Base-by-base conservation (phyloP, 2,888 invertebrate genomes). In the Acleris sparsana region DNA sequence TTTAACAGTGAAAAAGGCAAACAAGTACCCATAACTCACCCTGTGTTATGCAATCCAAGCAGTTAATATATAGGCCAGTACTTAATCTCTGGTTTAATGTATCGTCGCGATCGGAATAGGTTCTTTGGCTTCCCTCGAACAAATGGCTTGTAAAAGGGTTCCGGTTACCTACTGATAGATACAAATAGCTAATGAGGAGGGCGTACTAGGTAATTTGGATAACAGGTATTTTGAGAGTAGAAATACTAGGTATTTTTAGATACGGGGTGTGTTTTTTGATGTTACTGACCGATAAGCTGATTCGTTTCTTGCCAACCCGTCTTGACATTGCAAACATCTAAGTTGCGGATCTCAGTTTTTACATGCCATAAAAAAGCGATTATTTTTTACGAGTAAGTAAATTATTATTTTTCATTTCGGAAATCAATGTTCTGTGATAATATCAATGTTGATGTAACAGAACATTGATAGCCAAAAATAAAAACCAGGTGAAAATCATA, bases 81-180 rank as follows among this genome's bases (percentile, higher is more conserved):
- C 60, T 70, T 70, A 70, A 70, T 70, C 70, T 65, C 62, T 63
- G 69, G 70, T 64, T 69, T 48, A 71, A 71, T 71, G 69, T 69
- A 71, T 69, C 69, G 70, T 57, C 51, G 20, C 57, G 64, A 68
- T 61, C 65, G 56, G 25, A 65, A 68, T 68, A 62, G 69, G 64
- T 69, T 39, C 59, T 59, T 43, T 56, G 65, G 64, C 61, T 58
- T 53, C 67, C 62, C 65, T 65, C 29, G 48, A 65, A 68, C 69
- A 69, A 71, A 71, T 69, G 69, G 69, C 63, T 53, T 62, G 70
- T 69, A 63, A 70, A 70, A 71, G 69, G 70, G 70, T 68, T 60
- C 57, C 29, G 68, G 62, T 63, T 57, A 53, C 67, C 63, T 57
- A 53, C 67, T 64, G 69, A 69, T 71, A 69, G 62, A 61, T 57